A percentile compares a stretch with the other conserved stretches of the same genome.
Evolutionary conservation across 1,140 invertebrate species (phyloP).

Genomic region (Proctacanthus coquilletti): DNA sequence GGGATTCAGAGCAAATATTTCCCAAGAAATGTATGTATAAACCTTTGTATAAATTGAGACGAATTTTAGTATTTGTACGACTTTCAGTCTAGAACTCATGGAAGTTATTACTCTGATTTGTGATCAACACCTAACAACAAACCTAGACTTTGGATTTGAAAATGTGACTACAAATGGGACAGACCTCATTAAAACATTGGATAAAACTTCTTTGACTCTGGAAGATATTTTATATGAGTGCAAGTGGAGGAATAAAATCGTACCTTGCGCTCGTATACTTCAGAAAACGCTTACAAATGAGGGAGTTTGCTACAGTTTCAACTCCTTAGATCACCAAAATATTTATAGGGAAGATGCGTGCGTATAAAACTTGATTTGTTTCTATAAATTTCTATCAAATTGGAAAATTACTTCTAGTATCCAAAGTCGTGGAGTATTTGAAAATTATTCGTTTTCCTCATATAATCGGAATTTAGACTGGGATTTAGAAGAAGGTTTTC

Average conservation of each 20-base stretch:
- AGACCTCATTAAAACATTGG: conserved; percentile 17
- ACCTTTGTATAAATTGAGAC: conserved; percentile 5
- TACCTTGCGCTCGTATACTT: conserved; percentile 38
- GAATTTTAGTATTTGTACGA: not conserved
- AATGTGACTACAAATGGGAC: conserved; percentile 10
- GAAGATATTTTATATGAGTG: conserved; percentile 41
- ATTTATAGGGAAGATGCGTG: conserved; percentile 34
- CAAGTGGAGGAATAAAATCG: conserved; percentile 37
- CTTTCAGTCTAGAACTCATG: conserved; percentile 4
- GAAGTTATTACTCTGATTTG: conserved; percentile 19
- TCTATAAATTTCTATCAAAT: no score
- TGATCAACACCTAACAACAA: conserved; percentile 16
- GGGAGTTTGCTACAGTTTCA: conserved; percentile 53
- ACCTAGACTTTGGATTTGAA: conserved; percentile 9
- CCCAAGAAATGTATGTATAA: conserved; percentile 11
- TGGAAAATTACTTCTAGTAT: no score
- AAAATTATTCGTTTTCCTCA: no score
- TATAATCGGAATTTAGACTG: conserved; percentile 30
- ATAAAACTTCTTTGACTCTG: conserved; percentile 32
- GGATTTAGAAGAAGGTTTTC: conserved; percentile 45
- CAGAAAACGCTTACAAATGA: conserved; percentile 49
- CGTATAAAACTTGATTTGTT: no score
- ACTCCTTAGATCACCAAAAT: conserved; percentile 41
- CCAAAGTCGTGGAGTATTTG: no score
- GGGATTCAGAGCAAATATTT: conserved; percentile 9